Base-by-base conservation (phyloP, 2,113 vertebrate genomes). In the Loxodonta africana region DNA sequence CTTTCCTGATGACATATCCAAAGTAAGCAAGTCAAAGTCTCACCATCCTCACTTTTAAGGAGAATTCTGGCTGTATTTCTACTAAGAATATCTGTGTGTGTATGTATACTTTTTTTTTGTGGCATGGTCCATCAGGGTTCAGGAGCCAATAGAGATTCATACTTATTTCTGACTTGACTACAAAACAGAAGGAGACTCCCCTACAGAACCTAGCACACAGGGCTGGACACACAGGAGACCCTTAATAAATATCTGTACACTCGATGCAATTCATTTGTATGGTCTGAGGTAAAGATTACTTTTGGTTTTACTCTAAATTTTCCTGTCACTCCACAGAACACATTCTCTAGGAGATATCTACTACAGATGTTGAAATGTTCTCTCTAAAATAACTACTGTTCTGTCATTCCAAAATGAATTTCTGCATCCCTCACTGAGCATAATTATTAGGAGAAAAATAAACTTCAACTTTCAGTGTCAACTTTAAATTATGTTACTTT, bases 401-500 rank as follows among this genome's bases (percentile, higher is more conserved):
- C 88, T 80, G 83, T 96, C 94, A 89, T 83, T 96, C 60, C 89
- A 96, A 95, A 97, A 80, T 57, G 57, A 96, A 96, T 92, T 90
- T 96, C 83, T 96, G 25, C 67, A 95, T 96, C 83, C 60, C 85
- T 96, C 93, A 76, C 83, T n/a, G 53, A 98, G 84, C 60, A 96
- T 97, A 98, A 98, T 97, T 97, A 96, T 94, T 93, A 96, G 60
- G 25, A 77, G 89, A 94, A 95, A 97, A 90, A 97, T 92, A 97
- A 95, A 94, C 94, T 96, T 97, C 83, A 93, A 96, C 93, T 93
- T 97, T 83, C 83, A 87, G 80, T 95, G 91, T 95, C 95, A 98
- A 97, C 91, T 98, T 97, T 96, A 97, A 98, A 98, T 96, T 94
- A 95, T 73, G 83, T 77, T 91, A 65, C 87, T 85, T 91, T 90